Conservation (phyloP, 1,140 invertebrate species). For the Stegodyphus mimosarum region DNA sequence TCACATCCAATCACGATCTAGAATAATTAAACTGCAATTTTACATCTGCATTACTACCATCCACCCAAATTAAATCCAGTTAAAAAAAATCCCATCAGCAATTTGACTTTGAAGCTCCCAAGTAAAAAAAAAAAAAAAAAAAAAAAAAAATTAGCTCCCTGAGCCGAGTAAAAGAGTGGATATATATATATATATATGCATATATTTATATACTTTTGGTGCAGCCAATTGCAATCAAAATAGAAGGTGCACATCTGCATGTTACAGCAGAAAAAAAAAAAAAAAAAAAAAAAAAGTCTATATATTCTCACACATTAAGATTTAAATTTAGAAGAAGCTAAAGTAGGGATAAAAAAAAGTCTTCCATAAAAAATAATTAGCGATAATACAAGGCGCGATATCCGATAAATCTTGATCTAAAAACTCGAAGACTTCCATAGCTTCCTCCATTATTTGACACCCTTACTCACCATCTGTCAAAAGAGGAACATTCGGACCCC, state of each 20-base stretch:
- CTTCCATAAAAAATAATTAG: constrained; percentile 56
- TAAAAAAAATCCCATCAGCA: no score
- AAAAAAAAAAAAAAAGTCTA: not conserved
- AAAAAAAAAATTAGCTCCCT: no score
- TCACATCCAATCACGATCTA: no score
- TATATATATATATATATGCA: no score
- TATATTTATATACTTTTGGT: no score
- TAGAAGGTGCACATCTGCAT: no score
- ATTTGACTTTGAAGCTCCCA: no score
- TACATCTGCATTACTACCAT: no score
- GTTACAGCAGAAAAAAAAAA: not conserved
- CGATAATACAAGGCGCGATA: constrained; percentile 39
- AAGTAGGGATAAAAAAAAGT: constrained; percentile 6
- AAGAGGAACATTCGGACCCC: constrained; percentile 32
- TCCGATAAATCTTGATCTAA: constrained; percentile 56
- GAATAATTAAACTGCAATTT: no score
- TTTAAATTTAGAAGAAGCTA: constrained; percentile 18
- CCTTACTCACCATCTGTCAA: constrained; percentile 53
- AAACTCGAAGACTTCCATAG: constrained; percentile 10
- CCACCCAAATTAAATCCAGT: no score
- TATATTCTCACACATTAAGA: constrained; percentile 32
- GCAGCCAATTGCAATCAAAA: no score
- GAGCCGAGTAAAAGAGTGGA: no score
- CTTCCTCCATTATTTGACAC: constrained; percentile 37
- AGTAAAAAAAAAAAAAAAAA: not conserved